These are phyloP conservation scores for Lichenostomus cassidix DNA, from an alignment of 2,113 vertebrate species.

Conservation along the genomic window DNA sequence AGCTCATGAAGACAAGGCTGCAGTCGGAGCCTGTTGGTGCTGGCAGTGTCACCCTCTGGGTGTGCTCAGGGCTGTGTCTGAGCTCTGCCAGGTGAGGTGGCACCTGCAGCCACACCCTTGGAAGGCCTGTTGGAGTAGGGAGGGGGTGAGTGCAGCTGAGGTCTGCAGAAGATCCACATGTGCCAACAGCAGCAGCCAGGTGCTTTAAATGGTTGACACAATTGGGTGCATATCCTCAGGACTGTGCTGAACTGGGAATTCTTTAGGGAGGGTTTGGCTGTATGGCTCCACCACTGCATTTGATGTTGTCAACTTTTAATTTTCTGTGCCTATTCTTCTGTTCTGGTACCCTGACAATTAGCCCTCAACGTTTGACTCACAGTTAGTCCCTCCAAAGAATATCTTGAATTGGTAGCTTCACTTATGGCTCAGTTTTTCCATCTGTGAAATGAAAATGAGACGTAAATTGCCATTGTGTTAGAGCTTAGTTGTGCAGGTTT, in stretches of 20 bases:
- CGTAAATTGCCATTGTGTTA: neutral
- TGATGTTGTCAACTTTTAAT: neutral
- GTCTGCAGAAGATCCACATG: neutral
- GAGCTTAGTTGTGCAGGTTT: neutral
- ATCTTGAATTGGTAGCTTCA: neutral
- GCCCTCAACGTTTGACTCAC: neutral
- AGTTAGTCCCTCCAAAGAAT: neutral
- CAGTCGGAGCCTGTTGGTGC: too few species aligned
- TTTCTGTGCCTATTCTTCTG: neutral
- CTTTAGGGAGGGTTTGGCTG: neutral
- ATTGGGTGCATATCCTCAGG: neutral
- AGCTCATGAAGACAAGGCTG: neutral
- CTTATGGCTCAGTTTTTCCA: neutral
- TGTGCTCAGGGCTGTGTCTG: neutral
- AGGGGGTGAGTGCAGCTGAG: neutral
- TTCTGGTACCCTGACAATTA: neutral
- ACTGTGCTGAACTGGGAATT: neutral
- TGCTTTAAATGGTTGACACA: fast-evolving
- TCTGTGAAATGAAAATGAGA: neutral
- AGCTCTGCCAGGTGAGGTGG: neutral
- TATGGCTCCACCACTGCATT: too few species aligned
- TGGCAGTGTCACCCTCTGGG: neutral
- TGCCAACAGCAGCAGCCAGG: neutral
- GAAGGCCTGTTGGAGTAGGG: too few species aligned
- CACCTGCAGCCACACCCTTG: too few species aligned